Base-by-base conservation (phyloP, 2,888 invertebrate species). In the Cordylochernes scorpioides region DNA sequence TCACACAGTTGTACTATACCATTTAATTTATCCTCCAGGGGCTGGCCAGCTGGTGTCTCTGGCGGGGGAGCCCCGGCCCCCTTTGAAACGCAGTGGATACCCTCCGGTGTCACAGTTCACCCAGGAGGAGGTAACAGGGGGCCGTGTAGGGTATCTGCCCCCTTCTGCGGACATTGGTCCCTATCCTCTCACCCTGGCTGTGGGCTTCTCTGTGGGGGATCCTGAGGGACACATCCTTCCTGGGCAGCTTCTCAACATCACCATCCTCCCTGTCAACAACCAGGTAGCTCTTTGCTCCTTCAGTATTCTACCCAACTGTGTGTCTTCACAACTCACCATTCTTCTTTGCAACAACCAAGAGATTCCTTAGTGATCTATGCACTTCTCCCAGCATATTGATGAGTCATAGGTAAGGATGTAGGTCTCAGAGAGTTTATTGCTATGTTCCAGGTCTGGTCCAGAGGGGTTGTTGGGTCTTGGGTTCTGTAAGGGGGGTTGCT, bases 121-220 rank as follows among this genome's bases (percentile, higher is more conserved):
- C 10, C 53, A 53, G 40, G 43, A 44, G 17, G 48, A 52, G 34
- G 45, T 53, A 13, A 49, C 50, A 38, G 45, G 50, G 33, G 41
- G 45, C 33, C 49, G 49, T 43, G 45, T 53, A 4, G 51, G 46
- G 9, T 53, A 52, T 37, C 45, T 52, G 39, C 53, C 53, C 2
- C 51, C 53, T 1, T 22, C 39, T 21, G 35, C 39, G 10, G 53
- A 53, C 31, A 49, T 52, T 7, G 53, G 53, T 4, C 46, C 50
- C 42, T 32, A 39, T 30, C 36, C 34, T 5, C 24, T 35, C 24
- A 32, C 31, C 17, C 17, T 39, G 7, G 35, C 35, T 14, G 34
- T 50, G 37, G 44, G 46, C 3, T 50, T 48, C 40, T 46, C 48
- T 15, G 49, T 51, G 7, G 44, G 45, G 27, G 51, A 50, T 31